phyloP scores from a whole-genome alignment of 2,113 vertebrate species.

The Panthera uncia region DNA sequence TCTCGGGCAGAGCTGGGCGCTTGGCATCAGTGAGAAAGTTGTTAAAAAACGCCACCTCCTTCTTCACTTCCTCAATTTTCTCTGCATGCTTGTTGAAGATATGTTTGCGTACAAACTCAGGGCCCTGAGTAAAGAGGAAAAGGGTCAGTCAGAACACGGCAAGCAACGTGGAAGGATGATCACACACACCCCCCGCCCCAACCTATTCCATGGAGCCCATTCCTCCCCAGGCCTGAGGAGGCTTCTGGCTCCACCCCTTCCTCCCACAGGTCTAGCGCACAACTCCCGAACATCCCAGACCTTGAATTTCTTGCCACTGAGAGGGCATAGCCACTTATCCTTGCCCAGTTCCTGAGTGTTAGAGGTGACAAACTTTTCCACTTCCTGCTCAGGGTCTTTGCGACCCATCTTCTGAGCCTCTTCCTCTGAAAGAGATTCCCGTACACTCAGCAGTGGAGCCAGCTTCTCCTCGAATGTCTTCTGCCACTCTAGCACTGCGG shows the following conservation, averaged over 20 bases:
- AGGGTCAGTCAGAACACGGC: neutral
- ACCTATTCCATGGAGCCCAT: neutral
- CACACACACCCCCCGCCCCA: neutral
- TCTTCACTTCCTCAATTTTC: slow-evolving; percentile 96
- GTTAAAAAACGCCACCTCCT: slow-evolving; percentile 94
- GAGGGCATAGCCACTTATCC: slow-evolving; percentile 96
- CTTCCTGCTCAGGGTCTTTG: slow-evolving; percentile 93
- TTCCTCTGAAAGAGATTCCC: slow-evolving; percentile 92
- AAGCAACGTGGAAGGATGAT: neutral
- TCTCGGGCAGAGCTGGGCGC: slow-evolving; percentile 91
- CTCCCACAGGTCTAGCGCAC: neutral
- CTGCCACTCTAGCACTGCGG: slow-evolving; percentile 92
- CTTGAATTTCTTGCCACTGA: slow-evolving; percentile 98
- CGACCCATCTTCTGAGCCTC: slow-evolving; percentile 94
- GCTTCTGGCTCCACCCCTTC: neutral
- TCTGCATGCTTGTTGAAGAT: slow-evolving; percentile 95
- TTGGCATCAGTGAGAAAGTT: slow-evolving; percentile 95
- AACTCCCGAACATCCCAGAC: slow-evolving; percentile 73
- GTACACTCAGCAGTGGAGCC: slow-evolving; percentile 87
- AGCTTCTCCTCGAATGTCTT: slow-evolving; percentile 94
- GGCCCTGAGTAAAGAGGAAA: slow-evolving; percentile 84
- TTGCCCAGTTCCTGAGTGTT: slow-evolving; percentile 97
- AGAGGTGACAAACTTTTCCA: slow-evolving; percentile 94
- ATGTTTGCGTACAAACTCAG: slow-evolving; percentile 95
- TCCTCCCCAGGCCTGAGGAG: neutral